phyloP scores from a whole-genome alignment of 2,888 invertebrate genomes.

The Muscina levida region DNA sequence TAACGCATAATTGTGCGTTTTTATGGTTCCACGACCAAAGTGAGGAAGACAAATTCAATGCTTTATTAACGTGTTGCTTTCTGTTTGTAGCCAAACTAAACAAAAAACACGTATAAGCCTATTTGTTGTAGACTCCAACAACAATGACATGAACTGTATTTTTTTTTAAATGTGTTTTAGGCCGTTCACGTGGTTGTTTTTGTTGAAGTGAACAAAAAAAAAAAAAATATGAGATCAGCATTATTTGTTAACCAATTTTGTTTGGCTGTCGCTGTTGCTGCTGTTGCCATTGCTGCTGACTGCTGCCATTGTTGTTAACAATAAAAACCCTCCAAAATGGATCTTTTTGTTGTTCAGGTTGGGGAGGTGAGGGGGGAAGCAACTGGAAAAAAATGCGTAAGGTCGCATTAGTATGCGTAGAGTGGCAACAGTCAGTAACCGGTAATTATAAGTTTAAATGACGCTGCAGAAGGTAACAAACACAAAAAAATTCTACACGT shows the following conservation, averaged over 20 bases:
- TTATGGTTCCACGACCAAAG: slow-evolving; percentile 1
- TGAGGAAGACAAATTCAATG: slow-evolving; percentile 13
- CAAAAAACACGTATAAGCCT: slow-evolving; percentile 9
- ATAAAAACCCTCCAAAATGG: too few species aligned
- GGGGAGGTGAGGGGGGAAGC: not conserved
- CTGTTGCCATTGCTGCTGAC: not conserved
- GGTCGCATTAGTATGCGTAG: slow-evolving; percentile 56
- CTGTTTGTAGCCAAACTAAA: slow-evolving; percentile 20
- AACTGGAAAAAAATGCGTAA: slow-evolving; percentile 47
- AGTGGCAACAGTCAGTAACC: slow-evolving; percentile 44
- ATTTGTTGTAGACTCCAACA: slow-evolving; percentile 10
- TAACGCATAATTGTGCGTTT: slow-evolving; percentile 65
- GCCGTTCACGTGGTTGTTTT: not conserved
- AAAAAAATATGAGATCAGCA: slow-evolving; percentile 56
- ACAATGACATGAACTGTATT: slow-evolving; percentile 14
- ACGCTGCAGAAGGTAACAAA: slow-evolving; percentile 56
- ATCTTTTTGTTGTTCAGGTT: not conserved
- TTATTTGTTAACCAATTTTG: slow-evolving; percentile 48
- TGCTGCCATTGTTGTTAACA: slow-evolving; percentile 25
- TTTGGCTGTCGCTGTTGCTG: not conserved
- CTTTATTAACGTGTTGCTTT: slow-evolving; percentile 28
- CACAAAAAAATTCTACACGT: slow-evolving; percentile 65
- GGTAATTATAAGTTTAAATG: slow-evolving; percentile 51
- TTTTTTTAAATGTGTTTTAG: slow-evolving; percentile 8
- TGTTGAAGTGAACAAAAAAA: slow-evolving; percentile 35